Conservation (phyloP, 2,888 invertebrate genomes). For the Magallana nippona region DNA sequence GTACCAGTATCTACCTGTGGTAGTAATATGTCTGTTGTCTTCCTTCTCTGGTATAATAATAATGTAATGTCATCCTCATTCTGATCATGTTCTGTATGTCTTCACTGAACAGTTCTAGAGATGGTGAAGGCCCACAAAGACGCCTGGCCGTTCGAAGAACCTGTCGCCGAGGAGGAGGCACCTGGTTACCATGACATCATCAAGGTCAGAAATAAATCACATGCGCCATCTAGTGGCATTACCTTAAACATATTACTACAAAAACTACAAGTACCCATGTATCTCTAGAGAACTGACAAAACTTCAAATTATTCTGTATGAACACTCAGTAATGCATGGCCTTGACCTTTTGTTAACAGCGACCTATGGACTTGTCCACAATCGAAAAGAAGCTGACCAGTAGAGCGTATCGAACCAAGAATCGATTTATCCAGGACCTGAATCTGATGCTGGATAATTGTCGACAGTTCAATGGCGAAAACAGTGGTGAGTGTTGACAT, state of each 20-base stretch:
- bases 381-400: conserved; percentile 73
- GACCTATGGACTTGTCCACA: conserved; percentile 78
- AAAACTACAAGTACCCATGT: neutral
- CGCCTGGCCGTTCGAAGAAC: conserved; percentile 96
- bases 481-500: conserved; percentile 86
- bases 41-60: neutral
- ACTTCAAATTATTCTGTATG: no score
- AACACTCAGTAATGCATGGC: no score
- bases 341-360: conserved; percentile 71
- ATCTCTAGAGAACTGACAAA: no score
- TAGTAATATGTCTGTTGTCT: neutral
- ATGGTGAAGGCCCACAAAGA: conserved; percentile 92
- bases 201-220: conserved; percentile 59
- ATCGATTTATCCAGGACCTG: conserved; percentile 84
- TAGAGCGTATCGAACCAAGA: conserved; percentile 66
- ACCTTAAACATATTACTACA: neutral
- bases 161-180: conserved; percentile 95
- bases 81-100: no score
- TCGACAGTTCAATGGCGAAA: conserved; percentile 93
- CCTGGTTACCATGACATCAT: conserved; percentile 87
- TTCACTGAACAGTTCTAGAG: conserved; percentile 85
- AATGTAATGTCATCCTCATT: no score
- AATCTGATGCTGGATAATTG: conserved; percentile 95
- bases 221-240: no score
- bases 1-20: neutral